These are phyloP conservation scores for Laupala kohalensis DNA, from an alignment of 1,140 invertebrate genomes.

Conservation along the genomic window DNA sequence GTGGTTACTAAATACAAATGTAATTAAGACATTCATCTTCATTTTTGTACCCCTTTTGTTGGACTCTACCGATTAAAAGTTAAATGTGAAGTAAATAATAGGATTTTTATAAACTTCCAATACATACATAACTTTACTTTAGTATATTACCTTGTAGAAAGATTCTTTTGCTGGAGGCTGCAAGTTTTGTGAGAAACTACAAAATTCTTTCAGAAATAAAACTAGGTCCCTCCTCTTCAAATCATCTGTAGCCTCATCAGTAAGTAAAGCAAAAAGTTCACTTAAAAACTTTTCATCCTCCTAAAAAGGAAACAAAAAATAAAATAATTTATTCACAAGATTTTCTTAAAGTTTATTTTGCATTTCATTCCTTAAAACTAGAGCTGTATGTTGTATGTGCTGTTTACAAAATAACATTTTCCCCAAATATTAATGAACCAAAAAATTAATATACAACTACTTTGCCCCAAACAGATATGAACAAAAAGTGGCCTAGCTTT, in stretches of 20 bases:
- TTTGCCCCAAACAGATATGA: no score
- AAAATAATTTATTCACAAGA: neutral
- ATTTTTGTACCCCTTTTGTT: no score
- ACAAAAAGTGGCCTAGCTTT: no score
- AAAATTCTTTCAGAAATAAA: constrained; percentile 97
- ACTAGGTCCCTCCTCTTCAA: constrained; percentile 85
- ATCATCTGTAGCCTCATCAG: constrained; percentile 72
- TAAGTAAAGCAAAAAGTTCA: constrained; percentile 87
- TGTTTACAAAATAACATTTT: no score
- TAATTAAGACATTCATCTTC: no score
- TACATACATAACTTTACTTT: neutral
- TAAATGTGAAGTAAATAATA: no score
- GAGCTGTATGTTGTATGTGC: no score
- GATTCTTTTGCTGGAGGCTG: constrained; percentile 92
- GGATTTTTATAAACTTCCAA: neutral
- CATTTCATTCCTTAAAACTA: neutral
- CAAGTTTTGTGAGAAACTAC: constrained; percentile 96
- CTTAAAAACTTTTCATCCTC: constrained; percentile 94
- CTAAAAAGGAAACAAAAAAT: constrained; percentile 29
- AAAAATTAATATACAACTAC: no score
- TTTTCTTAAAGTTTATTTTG: neutral
- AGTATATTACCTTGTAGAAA: constrained; percentile 80
- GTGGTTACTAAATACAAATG: no score
- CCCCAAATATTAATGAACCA: no score
- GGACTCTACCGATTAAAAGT: no score